These are phyloP conservation scores for Laothoe populi DNA, from an alignment of 2,888 invertebrate genomes.

Conservation along the genomic window DNA sequence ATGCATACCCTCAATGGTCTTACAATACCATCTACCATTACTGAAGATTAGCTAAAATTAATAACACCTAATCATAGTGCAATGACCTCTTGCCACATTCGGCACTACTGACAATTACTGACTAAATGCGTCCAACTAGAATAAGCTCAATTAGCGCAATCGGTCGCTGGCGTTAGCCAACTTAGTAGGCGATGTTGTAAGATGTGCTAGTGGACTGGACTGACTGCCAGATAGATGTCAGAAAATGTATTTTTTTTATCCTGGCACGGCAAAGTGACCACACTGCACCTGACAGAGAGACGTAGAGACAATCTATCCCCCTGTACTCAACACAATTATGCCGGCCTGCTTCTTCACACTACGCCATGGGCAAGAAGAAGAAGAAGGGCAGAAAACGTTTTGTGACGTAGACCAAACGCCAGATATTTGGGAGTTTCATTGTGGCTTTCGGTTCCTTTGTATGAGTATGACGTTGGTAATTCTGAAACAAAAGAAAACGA, in stretches of 20 bases:
- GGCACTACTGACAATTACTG: neutral
- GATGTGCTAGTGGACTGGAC: neutral
- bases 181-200: neutral
- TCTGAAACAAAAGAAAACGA: neutral
- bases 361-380: too few species aligned
- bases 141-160: slow-evolving; percentile 14
- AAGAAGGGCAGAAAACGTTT: too few species aligned
- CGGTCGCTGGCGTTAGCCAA: neutral
- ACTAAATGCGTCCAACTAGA: slow-evolving; percentile 10
- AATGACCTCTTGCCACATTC: slow-evolving; percentile 3
- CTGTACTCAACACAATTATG: too few species aligned
- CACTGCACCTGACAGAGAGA: too few species aligned
- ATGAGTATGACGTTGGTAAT: neutral
- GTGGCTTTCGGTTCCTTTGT: neutral
- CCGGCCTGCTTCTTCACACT: too few species aligned
- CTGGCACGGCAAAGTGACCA: too few species aligned
- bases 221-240: neutral
- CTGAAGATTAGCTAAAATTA: too few species aligned
- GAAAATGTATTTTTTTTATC: neutral
- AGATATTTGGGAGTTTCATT: neutral
- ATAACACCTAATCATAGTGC: neutral
- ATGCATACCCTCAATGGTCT: too few species aligned
- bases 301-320: too few species aligned
- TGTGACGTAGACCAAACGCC: neutral
- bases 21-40: too few species aligned